Percentiles rank a stretch among this genome's conserved stretches.
phyloP scores from a whole-genome alignment of 2,113 vertebrate species.

The Sinocyclocheilus maitianheensis region DNA sequence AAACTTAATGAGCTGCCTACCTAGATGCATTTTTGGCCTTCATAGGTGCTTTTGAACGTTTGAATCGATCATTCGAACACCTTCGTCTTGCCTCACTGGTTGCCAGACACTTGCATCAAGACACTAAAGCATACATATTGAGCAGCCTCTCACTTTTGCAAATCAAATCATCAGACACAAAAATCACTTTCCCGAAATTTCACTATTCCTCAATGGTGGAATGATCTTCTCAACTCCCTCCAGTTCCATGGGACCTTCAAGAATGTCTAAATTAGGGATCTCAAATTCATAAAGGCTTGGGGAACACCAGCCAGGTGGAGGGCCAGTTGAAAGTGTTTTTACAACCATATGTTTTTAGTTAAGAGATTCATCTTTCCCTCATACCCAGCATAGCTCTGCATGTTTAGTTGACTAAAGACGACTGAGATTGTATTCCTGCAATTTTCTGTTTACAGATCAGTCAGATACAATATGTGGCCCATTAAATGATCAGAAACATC shows the following conservation, averaged over 20 bases:
- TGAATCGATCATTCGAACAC: background rate
- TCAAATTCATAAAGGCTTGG: background rate
- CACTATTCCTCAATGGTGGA: background rate
- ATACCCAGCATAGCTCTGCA: background rate
- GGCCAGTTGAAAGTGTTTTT: background rate
- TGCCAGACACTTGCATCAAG: background rate
- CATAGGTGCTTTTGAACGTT: background rate
- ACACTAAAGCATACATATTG: background rate
- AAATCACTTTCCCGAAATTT: background rate
- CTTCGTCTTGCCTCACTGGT: background rate
- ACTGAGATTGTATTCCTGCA: slow-evolving; percentile 3
- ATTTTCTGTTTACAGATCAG: background rate
- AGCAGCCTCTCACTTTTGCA: slow-evolving; percentile 2
- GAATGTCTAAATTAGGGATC: background rate
- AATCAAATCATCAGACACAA: slow-evolving; percentile 6
- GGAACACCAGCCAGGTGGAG: background rate
- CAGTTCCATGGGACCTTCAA: background rate
- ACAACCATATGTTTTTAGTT: background rate
- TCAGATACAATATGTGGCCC: background rate
- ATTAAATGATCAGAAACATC: background rate
- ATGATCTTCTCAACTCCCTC: background rate
- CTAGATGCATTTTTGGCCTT: background rate
- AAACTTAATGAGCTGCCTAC: slow-evolving; percentile 15
- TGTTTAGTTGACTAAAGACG: background rate
- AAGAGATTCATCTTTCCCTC: background rate